Base-by-base conservation (phyloP, 2,888 invertebrate species). In the Microplitis manilae region DNA sequence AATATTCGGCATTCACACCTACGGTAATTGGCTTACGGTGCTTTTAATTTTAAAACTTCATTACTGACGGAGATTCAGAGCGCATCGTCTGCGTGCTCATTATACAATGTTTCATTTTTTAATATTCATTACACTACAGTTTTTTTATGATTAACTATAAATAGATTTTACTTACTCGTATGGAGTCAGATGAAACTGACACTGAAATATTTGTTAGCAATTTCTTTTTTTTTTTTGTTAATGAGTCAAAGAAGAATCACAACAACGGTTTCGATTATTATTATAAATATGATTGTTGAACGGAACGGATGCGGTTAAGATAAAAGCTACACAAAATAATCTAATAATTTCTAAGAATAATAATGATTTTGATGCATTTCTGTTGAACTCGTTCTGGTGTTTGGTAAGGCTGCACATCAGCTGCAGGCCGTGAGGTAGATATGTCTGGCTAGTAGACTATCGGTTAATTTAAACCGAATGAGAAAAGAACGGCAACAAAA, bases 301-400 rank as follows among this genome's bases (percentile, higher is more conserved):
- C 50, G 50, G 13, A 70, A 17, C 13, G 62, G 62, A 62, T 72
- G 72, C 15, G 72, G 72, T 62, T 60, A n/a, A 20, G 1, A 15
- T 13, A n/a, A 59, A 13, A 20, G 15, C 40, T 30, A 41, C 41
- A 13, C 13, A 62, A 65, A 15, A 50, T 30, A 30, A 59, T 70
- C 17, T 17, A 70, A 62, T 61, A 15, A 72, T 72, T 72, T 72
- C 70, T 70, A n/a, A 50, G 72, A 61, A 72, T 38, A 72, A 30
- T 60, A 72, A 60, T 72, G 62, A 39, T 39, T 62, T 61, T 13
- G n/a, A 40, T 72, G 40, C 40, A 60, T 72, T 72, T 62, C 62
- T n/a, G 38, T 17, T 15, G 40, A 62, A 72, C 62, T 40, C 62
- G 62, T 72, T 62, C 38, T 17, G 39, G 6, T 13, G 50, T 50